These are phyloP conservation scores for Neomorphus geoffroyi DNA, from an alignment of 2,797 vertebrate genomes.

Conservation along the genomic window DNA sequence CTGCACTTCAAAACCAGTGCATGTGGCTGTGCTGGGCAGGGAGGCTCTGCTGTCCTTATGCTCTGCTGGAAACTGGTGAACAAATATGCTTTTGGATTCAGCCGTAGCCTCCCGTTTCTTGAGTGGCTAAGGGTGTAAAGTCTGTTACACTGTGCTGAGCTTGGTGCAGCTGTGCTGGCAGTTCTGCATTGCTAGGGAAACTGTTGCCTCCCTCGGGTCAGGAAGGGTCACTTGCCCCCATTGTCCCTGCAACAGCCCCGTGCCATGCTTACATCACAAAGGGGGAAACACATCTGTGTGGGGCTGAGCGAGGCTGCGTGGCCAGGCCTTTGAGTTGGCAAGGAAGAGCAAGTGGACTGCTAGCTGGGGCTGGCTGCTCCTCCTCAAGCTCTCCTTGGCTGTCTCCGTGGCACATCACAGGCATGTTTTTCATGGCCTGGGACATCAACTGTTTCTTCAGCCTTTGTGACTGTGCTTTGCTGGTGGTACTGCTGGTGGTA, in stretches of 20 bases:
- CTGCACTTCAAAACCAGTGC: too few relatives aligned
- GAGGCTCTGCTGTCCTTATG: too few relatives aligned
- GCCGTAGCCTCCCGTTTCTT: too few relatives aligned
- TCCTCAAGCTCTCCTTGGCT: neutral
- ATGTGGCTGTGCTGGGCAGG: too few relatives aligned
- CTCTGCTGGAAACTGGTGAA: too few relatives aligned
- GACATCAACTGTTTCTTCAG: too few relatives aligned
- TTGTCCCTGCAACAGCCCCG: neutral
- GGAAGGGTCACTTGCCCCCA: neutral
- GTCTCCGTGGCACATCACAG: neutral
- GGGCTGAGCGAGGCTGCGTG: neutral
- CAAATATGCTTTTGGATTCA: too few relatives aligned
- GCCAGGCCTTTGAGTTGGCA: neutral
- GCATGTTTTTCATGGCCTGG: neutral
- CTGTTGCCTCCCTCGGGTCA: neutral
- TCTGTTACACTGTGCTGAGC: too few relatives aligned
- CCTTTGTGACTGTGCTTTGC: too few relatives aligned
- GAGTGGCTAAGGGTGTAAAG: too few relatives aligned
- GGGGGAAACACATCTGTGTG: rapidly evolving
- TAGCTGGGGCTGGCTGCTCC: neutral
- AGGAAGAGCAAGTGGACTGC: neutral
- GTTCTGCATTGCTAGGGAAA: rapidly evolving
- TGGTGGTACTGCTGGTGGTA: neutral
- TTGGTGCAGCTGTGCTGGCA: neutral
- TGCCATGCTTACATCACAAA: neutral